These are phyloP conservation scores for Leucozona laternaria DNA, from an alignment of 2,888 invertebrate species.

Conservation along the genomic window DNA sequence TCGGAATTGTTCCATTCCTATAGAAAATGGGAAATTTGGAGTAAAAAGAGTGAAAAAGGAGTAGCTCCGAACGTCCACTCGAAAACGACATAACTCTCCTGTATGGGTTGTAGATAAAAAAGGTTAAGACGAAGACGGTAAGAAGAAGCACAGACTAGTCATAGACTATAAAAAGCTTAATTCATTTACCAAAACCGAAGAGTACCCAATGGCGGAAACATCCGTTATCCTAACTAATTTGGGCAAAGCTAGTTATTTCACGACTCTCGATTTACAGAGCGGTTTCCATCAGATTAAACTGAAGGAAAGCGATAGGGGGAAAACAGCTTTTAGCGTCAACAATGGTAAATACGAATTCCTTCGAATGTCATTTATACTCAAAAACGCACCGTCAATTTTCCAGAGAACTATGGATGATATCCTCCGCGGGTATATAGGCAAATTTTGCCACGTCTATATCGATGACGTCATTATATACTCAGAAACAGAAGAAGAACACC, in stretches of 20 bases:
- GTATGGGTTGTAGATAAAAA: conserved; percentile 24
- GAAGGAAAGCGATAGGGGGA: conserved; percentile 2
- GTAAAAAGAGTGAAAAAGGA: too few relatives aligned
- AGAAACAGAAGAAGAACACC: conserved; percentile 29
- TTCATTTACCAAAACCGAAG: conserved; percentile 1
- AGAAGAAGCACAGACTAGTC: conserved; percentile 22
- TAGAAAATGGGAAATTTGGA: too few relatives aligned
- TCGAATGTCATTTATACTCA: conserved; percentile 23
- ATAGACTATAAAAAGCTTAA: conserved; percentile 32
- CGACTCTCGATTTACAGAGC: too few relatives aligned
- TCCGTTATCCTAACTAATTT: too few relatives aligned
- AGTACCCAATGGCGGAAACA: neutral
- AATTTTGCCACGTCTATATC: neutral
- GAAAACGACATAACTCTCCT: too few relatives aligned
- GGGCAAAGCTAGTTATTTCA: too few relatives aligned
- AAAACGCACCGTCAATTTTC: conserved; percentile 31
- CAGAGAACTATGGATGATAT: conserved; percentile 23
- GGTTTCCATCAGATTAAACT: conserved; percentile 9
- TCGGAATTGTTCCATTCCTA: too few relatives aligned
- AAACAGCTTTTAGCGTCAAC: conserved; percentile 17
- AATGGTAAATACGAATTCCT: conserved; percentile 37
- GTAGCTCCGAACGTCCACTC: too few relatives aligned
- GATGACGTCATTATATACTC: conserved; percentile 39
- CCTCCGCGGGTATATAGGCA: conserved; percentile 6
- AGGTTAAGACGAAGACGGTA: conserved; percentile 11